phyloP scores from a whole-genome alignment of 2,797 vertebrate genomes.

The Heliangelus exortis region DNA sequence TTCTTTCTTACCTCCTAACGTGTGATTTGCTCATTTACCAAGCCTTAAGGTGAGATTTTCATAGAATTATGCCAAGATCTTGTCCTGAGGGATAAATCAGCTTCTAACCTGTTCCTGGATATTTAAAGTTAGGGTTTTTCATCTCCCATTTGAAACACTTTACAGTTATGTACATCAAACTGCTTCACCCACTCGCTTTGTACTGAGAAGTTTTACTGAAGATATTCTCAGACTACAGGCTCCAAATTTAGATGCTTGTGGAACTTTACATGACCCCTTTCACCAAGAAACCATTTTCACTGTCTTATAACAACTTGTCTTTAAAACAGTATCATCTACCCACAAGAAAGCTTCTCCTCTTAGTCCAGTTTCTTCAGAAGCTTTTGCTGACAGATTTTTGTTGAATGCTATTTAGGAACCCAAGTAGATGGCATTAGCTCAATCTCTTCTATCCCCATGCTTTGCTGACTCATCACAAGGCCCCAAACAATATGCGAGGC shows the following conservation, averaged over 20 bases:
- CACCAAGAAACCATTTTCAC: background rate
- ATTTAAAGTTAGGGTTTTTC: background rate
- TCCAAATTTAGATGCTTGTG: background rate
- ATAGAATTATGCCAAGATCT: background rate
- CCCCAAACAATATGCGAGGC: rapidly evolving
- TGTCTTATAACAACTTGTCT: background rate
- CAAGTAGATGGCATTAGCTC: background rate
- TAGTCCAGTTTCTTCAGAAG: background rate
- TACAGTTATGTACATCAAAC: background rate
- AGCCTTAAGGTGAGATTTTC: background rate
- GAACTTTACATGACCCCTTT: background rate
- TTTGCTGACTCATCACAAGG: background rate
- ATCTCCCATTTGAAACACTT: background rate
- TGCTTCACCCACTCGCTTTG: background rate
- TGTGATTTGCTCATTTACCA: background rate
- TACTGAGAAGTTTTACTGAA: background rate
- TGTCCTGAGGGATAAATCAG: background rate
- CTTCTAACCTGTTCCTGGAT: background rate
- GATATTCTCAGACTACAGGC: background rate
- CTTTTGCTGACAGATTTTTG: background rate
- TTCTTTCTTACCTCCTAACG: background rate
- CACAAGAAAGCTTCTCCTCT: background rate
- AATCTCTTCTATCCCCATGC: background rate
- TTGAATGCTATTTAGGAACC: background rate
- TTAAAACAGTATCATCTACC: background rate